A percentile compares a stretch with the other conserved stretches of the same genome.
phyloP scores from a whole-genome alignment of 2,797 vertebrate species.

The Gymnothorax javanicus region DNA sequence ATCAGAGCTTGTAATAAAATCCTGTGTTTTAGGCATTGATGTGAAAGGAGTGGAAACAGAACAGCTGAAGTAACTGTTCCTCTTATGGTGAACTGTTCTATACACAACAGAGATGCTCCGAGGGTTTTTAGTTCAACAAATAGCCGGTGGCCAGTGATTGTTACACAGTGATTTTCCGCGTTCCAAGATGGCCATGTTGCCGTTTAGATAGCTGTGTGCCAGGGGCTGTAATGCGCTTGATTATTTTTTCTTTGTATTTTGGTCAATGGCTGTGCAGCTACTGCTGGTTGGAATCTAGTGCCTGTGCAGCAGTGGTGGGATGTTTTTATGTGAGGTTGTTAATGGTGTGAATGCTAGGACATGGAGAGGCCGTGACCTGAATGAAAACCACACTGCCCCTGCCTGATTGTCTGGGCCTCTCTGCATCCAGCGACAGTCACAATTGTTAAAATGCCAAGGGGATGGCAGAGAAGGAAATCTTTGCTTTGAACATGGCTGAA shows the following conservation, averaged over 20 bases:
- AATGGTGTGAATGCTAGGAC: constrained; percentile 9
- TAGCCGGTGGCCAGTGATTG: background rate
- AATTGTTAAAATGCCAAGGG: constrained; percentile 42
- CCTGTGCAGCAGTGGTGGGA: background rate
- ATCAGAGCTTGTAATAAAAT: background rate
- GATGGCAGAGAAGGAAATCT: background rate
- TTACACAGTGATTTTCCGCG: background rate
- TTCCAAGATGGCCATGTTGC: background rate
- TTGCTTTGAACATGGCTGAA: background rate
- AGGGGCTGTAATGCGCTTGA: background rate
- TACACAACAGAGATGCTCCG: background rate
- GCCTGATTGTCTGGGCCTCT: background rate
- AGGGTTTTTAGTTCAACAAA: background rate
- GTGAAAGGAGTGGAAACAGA: background rate
- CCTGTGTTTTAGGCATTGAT: background rate
- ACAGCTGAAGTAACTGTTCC: background rate
- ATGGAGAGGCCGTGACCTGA: constrained; percentile 46
- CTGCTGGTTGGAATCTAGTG: background rate
- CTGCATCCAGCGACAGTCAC: background rate
- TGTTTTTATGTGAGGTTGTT: background rate
- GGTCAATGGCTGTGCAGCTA: background rate
- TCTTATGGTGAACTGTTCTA: background rate
- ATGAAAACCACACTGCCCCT: constrained; percentile 36
- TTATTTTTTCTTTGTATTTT: constrained; percentile 9
- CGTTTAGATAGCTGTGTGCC: constrained; percentile 3